Percentiles rank a stretch among this genome's conserved stretches.
These are phyloP conservation scores for Anhinga anhinga DNA, from an alignment of 2,113 vertebrate species.

Conservation along the genomic window DNA sequence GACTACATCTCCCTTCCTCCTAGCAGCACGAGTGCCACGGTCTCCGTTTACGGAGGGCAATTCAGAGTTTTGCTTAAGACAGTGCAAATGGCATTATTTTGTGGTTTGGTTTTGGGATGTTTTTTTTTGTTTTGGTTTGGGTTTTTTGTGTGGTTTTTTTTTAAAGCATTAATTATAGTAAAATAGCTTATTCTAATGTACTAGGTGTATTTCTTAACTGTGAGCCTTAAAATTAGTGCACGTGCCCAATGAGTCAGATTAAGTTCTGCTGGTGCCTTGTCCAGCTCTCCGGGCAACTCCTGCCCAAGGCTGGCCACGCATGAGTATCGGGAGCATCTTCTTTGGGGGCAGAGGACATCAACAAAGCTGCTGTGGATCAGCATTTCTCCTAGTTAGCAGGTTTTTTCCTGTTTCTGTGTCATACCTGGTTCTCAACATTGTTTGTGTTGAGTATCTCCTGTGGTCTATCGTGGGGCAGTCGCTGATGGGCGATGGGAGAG, in stretches of 20 bases:
- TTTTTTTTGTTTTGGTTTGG: background rate
- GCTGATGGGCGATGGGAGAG: background rate
- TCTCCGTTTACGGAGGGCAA: background rate
- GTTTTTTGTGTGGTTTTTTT: too few relatives aligned
- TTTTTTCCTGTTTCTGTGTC: background rate
- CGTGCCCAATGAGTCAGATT: background rate
- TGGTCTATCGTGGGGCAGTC: rapidly evolving
- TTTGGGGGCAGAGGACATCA: background rate
- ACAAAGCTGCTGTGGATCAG: background rate
- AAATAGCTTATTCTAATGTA: background rate
- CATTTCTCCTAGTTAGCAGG: background rate
- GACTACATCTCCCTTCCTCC: background rate
- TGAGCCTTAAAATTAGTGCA: background rate
- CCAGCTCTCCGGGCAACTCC: rapidly evolving
- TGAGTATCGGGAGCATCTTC: background rate
- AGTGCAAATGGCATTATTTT: background rate
- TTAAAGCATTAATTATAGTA: background rate
- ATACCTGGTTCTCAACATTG: rapidly evolving
- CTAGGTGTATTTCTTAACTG: background rate
- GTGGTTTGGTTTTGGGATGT: background rate
- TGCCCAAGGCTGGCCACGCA: rapidly evolving
- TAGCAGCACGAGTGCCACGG: rapidly evolving
- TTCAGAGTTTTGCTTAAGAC: background rate
- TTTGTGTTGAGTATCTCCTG: background rate
- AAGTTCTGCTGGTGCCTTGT: background rate